phyloP scores from a whole-genome alignment of 2,113 vertebrate genomes.

The Paramormyrops kingsleyae region DNA sequence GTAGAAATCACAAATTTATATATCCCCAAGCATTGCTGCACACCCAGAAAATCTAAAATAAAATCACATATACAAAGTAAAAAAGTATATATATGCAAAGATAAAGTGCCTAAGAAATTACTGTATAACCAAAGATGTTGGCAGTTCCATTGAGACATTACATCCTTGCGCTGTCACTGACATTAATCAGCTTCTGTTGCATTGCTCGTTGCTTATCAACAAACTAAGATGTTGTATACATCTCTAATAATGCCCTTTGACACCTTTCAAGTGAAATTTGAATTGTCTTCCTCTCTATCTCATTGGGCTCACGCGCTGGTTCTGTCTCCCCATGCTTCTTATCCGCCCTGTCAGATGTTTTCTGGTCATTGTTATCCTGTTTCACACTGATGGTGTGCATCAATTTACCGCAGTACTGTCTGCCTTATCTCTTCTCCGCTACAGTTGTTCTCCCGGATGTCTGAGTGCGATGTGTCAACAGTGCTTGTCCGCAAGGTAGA shows the following conservation, averaged over 20 bases:
- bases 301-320: neutral
- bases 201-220: neutral
- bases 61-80: neutral
- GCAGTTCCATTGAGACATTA: neutral
- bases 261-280: neutral
- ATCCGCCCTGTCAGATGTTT: neutral
- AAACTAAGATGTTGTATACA: neutral
- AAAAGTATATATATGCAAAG: neutral
- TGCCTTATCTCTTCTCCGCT: neutral
- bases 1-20: neutral
- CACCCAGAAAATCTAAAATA: neutral
- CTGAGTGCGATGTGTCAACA: neutral
- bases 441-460: neutral
- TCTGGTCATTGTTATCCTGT: constrained; percentile 5
- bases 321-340: neutral
- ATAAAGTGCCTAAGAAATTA: neutral
- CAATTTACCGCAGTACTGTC: neutral
- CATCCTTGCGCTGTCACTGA: neutral
- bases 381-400: neutral
- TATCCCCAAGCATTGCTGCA: neutral
- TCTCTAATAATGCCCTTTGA: neutral
- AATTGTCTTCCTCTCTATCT: neutral
- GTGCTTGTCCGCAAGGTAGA: neutral
- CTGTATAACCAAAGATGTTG: neutral
- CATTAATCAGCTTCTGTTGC: neutral